Base-by-base conservation (phyloP, 2,888 invertebrate species). In the Oconnorella tubifera region DNA sequence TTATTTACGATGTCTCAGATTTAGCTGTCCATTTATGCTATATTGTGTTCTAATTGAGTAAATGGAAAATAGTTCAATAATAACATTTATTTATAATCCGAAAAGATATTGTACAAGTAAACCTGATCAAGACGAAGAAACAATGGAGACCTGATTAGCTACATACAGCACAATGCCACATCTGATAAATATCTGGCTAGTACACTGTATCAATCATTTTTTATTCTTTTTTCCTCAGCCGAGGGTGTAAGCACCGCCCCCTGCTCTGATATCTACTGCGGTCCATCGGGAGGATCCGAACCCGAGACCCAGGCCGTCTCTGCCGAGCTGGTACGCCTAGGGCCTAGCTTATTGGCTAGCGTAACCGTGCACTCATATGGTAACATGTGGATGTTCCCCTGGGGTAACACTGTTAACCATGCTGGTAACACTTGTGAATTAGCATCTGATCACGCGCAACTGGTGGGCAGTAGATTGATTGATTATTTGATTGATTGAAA, bases 251-350 rank as follows among this genome's bases (percentile, higher is more conserved):
- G 67, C 59, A 2, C 3, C 56, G 2, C 25, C 29, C 59, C 56
- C 4, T 69, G 69, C 63, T 40, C 62, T 23, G 33, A 60, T 55
- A 63, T 62, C 14, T 69, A 59, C 62, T 49, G 58, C 32, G 69
- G 69, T 6, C 29, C 57, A 3, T 50, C 48, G 23, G 65, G 57
- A n/a, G 68, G 65, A 33, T 69, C 69, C 1, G 69, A 69, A 33
- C 65, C 59, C 1, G 69, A 69, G 59, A 68, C 68, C 33, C 56
- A 63, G 59, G 68, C 63, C 32, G 60, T 67, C 10, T 55, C 53
- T 4, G 25, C 10, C 1, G 66, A 66, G 33, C 59, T 64, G n/a
- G 23, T 23, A 19, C 61, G 58, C 0, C 27, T 65, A 2, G 65
- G 62, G n/a, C 25, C 56, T 3, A 33, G 31, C 28, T 27, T 66